Evolutionary conservation across 2,797 vertebrate species (phyloP), one percentile per base, ranked within the genome.

Genomic region (Falco naumanni): DNA sequence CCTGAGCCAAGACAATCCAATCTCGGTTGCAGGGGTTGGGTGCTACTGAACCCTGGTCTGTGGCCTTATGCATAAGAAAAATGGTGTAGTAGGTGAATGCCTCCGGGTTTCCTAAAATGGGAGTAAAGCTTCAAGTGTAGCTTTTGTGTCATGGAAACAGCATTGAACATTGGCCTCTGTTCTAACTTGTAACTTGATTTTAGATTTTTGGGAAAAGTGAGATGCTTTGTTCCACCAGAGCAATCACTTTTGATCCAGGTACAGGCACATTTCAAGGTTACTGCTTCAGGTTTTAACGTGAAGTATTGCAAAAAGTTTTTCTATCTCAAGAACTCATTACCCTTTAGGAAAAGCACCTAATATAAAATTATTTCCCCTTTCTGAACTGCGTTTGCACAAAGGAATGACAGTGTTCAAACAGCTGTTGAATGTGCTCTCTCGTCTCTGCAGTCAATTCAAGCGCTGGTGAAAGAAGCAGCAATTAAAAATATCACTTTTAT

Each of bases 401-500:
- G 66, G 64, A 82, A 41, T n/a, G 50, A 25, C 88, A 48, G 56
- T 25, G 29, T 71, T 90, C 87, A 89, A 69, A 72, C 79, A 89
- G 47, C 89, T 94, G 71, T 37, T 74, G 80, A 41, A 61, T 39
- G 72, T 56, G 53, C 57, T 53, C 77, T 86, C 24, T 14, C 56
- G 63, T 65, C 82, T 74, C 78, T 34, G 65, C 48, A n/a, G 56
- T 34, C 53, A 34, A 8, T 25, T 34, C 68, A 50, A 57, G 56
- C 1, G 0, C 69, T 66, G 69, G 57, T 31, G 81, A 60, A 92
- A 93, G 79, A 4, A 68, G 61, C 47, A 93, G 89, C 91, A 81
- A 81, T 93, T 93, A 80, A 81, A 93, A 92, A 89, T 39, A 66
- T 9, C 48, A 8, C 69, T 78, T 89, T 85, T 86, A n/a, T 74